Evolutionary conservation across 2,113 vertebrate species (phyloP), one percentile per base, ranked within the genome.

Genomic region (Siniperca knerii): DNA sequence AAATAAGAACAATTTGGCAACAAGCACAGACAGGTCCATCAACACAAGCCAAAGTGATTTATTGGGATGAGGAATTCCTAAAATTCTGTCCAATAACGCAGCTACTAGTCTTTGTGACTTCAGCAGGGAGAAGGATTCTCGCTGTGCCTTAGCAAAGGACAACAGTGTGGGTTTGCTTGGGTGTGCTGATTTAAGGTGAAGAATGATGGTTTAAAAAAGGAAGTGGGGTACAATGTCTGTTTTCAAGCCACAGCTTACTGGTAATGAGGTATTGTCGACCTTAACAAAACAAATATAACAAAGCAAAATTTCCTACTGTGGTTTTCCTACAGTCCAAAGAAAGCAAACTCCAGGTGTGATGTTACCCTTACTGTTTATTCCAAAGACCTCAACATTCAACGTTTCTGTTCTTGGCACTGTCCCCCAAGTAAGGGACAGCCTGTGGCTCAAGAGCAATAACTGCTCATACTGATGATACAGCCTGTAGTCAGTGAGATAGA

Each of bases 401-500:
- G 66, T 44, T 50, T 67, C 37, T 67, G 65, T 25, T 80, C 50
- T 33, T 50, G 29, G 18, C 10, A 0, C 29, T 82, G 15, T 81
- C 57, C 70, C 82, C 72, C 79, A 62, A 83, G 86, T 52, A 37
- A 83, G 44, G 55, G 75, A 72, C 16, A 60, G 87, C 82, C 65
- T 58, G 73, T 72, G 85, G 82, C 84, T 86, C 69, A 44, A 54
- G 79, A 87, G 86, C 82, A 81, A 77, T 87, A 84, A 75, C 57
- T 42, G 80, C 58, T 85, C 84, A 40, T 68, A 11, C 62, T 67
- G 79, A 82, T 83, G 84, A 89, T 87, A 82, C 82, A 64, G 90
- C 88, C 88, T 81, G 85, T 54, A 88, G 79, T 79, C 82, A 84
- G n/a, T 81, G 90, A 89, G 88, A 91, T 85, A 74, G 84, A 87